Percentiles rank a stretch among this genome's conserved stretches.
phyloP scores from a whole-genome alignment of 2,797 vertebrate species.

The Ambastaia sidthimunki region DNA sequence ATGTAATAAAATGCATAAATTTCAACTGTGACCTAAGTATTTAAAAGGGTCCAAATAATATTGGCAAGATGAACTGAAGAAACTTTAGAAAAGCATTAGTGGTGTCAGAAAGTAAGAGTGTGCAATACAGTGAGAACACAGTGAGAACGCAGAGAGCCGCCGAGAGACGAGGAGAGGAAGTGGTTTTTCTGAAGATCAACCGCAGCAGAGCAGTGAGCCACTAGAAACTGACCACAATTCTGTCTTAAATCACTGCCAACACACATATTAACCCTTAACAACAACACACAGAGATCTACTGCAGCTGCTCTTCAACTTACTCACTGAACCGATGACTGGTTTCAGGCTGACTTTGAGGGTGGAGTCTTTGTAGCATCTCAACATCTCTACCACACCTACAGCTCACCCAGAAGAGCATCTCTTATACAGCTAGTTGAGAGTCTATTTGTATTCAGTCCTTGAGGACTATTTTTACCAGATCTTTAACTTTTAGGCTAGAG shows the following conservation, averaged over 20 bases:
- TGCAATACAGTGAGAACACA: slow-evolving; percentile 22
- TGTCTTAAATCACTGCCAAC: slow-evolving; percentile 34
- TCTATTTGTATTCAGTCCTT: neutral
- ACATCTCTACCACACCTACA: neutral
- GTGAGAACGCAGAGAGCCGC: neutral
- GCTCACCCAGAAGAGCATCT: slow-evolving; percentile 27
- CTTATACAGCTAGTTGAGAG: slow-evolving; percentile 6
- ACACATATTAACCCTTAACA: slow-evolving; percentile 14
- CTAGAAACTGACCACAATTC: slow-evolving; percentile 15
- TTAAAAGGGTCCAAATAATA: too few species aligned
- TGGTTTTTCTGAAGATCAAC: slow-evolving; percentile 29
- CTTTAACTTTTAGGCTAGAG: neutral
- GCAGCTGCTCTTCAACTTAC: slow-evolving; percentile 2
- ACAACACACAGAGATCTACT: neutral
- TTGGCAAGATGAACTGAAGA: neutral
- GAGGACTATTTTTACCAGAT: neutral
- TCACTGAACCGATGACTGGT: neutral
- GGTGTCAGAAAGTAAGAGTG: slow-evolving; percentile 35
- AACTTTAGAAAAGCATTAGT: neutral
- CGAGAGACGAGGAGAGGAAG: slow-evolving; percentile 33
- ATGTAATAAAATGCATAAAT: too few species aligned
- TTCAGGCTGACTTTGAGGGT: neutral
- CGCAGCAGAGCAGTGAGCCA: slow-evolving; percentile 11
- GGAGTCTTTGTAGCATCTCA: neutral
- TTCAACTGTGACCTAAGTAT: too few species aligned